Evolutionary conservation across 2,113 vertebrate species (phyloP).

Genomic region (Oreochromis spilurus): DNA sequence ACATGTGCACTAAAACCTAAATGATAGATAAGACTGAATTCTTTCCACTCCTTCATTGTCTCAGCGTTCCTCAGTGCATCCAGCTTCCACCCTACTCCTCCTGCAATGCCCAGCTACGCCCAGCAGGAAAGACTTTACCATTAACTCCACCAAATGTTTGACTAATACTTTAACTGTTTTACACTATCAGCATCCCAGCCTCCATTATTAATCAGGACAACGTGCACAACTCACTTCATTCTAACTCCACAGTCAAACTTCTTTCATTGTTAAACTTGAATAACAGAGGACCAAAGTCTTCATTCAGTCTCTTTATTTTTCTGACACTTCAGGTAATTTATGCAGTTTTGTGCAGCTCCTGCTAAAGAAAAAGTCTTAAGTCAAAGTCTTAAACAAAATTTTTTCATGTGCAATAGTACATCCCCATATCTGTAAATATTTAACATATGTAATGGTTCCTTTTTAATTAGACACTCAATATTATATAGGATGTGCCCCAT

Average conservation of each 20-base stretch:
- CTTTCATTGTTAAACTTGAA: conserved; percentile 68
- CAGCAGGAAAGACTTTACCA: not conserved
- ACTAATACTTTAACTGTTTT: not conserved
- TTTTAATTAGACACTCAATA: not conserved
- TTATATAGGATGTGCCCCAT: fast-evolving
- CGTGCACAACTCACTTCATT: not conserved
- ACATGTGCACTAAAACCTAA: not conserved
- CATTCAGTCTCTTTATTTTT: conserved; percentile 99
- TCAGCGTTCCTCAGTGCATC: not conserved
- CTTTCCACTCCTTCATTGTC: not conserved
- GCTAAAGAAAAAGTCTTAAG: not conserved
- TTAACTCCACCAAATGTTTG: not conserved
- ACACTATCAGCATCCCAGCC: not conserved
- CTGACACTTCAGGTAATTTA: conserved; percentile 83
- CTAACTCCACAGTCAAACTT: not conserved
- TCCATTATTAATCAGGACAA: not conserved
- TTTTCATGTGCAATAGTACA: not conserved
- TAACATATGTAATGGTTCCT: not conserved
- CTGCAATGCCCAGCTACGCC: not conserved
- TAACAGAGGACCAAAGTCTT: conserved; percentile 98
- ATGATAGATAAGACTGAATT: not conserved
- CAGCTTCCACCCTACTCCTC: not conserved
- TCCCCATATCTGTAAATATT: not conserved
- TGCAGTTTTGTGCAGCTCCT: not conserved
- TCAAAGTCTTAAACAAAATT: not conserved